Evolutionary conservation across 1,140 invertebrate species (phyloP).

Genomic region (Polypedilum pembai): DNA sequence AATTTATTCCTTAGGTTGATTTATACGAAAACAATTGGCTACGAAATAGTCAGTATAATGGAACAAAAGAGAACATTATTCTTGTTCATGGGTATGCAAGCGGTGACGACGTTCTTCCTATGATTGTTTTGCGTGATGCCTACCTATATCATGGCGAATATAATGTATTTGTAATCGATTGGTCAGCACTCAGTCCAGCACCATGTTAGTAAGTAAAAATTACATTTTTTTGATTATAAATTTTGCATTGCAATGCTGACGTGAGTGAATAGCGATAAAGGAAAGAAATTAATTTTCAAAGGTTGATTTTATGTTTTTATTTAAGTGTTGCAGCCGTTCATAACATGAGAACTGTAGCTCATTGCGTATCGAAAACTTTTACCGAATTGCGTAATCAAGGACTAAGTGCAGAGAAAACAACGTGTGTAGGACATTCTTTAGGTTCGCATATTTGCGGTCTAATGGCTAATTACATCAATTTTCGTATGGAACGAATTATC

Average conservation of each 20-base stretch:
- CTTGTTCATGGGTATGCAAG: conserved; percentile 68
- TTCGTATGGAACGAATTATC: conserved; percentile 55
- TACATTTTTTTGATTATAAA: not conserved
- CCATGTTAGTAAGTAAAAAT: conserved; percentile 54
- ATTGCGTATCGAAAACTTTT: conserved; percentile 54
- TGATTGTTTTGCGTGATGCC: conserved; percentile 58
- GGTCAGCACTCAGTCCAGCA: conserved; percentile 55
- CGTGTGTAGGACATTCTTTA: conserved; percentile 66
- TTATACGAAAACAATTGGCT: conserved; percentile 56
- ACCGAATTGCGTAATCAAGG: conserved; percentile 53
- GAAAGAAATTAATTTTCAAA: not conserved
- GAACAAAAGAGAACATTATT: conserved; percentile 57
- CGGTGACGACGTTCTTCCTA: conserved; percentile 57
- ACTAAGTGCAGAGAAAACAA: conserved; percentile 51
- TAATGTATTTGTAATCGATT: conserved; percentile 69
- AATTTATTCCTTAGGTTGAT: conserved; percentile 43
- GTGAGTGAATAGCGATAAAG: too few species aligned
- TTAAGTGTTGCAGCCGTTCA: conserved; percentile 50
- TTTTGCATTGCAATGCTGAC: not conserved
- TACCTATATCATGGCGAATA: conserved; percentile 62
- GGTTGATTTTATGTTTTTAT: not conserved
- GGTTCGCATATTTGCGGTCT: conserved; percentile 66
- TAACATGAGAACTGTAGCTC: conserved; percentile 60
- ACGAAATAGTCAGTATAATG: conserved; percentile 55
- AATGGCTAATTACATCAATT: conserved; percentile 56